phyloP scores from a whole-genome alignment of 2,888 invertebrate species.

The Polydrusus tereticollis region DNA sequence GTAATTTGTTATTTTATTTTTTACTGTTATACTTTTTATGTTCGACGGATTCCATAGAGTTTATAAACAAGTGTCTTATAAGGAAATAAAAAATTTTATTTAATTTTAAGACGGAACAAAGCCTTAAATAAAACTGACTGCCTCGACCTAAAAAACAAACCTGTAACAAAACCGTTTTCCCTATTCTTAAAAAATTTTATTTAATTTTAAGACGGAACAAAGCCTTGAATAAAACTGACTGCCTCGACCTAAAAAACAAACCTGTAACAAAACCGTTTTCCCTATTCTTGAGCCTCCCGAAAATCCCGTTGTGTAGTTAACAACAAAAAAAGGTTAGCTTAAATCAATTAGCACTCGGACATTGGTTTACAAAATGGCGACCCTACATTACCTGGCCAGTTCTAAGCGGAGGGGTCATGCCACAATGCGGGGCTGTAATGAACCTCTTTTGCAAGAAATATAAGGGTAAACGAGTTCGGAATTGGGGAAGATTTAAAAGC shows the following conservation, averaged over 20 bases:
- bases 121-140: background rate
- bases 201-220: no score
- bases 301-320: constrained; percentile 11
- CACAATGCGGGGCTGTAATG: constrained; percentile 20
- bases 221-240: background rate
- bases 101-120: no score
- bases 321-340: constrained; percentile 17
- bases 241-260: no score
- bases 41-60: no score
- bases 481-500: no score
- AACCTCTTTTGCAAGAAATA: constrained; percentile 20
- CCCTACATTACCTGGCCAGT: constrained; percentile 13
- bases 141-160: no score
- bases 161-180: background rate
- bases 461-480: constrained; percentile 1
- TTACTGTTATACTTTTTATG: no score
- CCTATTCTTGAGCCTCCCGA: background rate
- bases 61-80: no score
- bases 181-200: no score
- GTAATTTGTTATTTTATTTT: no score
- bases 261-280: background rate
- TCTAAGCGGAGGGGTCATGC: background rate
- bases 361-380: constrained; percentile 28
- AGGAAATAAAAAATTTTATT: no score
- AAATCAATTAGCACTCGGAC: constrained; percentile 26